These are phyloP conservation scores for Cardiocondyla obscurior DNA, from an alignment of 1,140 invertebrate species.

Conservation along the genomic window DNA sequence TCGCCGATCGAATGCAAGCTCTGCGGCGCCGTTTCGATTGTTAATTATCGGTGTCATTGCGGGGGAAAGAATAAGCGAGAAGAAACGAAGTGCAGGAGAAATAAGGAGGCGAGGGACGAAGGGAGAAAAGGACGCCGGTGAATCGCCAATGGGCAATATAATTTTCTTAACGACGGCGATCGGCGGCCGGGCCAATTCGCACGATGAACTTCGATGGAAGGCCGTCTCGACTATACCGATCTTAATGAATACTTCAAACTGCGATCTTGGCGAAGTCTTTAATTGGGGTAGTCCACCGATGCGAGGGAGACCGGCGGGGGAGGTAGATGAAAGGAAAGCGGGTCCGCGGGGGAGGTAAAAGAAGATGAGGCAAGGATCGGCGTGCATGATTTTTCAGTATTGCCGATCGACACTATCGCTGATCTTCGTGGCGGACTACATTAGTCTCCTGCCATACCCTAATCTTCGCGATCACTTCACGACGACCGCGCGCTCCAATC, in stretches of 20 bases:
- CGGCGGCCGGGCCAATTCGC: slow-evolving; percentile 31
- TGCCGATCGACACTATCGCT: slow-evolving; percentile 33
- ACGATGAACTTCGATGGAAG: slow-evolving; percentile 58
- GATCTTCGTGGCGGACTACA: slow-evolving; percentile 16
- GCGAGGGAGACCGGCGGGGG: neutral
- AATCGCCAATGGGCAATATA: slow-evolving; percentile 59
- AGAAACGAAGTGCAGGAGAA: neutral
- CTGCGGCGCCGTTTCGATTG: slow-evolving; percentile 34
- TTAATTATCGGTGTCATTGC: slow-evolving; percentile 48
- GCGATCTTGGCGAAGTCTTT: slow-evolving; percentile 23
- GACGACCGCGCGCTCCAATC: slow-evolving; percentile 8
- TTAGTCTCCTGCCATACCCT: slow-evolving; percentile 49
- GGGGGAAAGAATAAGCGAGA: neutral
- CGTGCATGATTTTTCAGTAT: slow-evolving; percentile 53
- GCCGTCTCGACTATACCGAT: slow-evolving; percentile 25
- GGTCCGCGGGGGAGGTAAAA: neutral
- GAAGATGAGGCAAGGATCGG: slow-evolving; percentile 22
- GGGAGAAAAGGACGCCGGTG: slow-evolving; percentile 34
- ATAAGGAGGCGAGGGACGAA: slow-evolving; percentile 13
- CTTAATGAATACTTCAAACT: slow-evolving; percentile 53
- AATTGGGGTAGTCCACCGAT: slow-evolving; percentile 51
- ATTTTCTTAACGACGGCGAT: slow-evolving; percentile 59
- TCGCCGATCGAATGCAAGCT: slow-evolving; percentile 20
- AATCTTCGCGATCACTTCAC: slow-evolving; percentile 43
- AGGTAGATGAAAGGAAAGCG: neutral